Conservation (phyloP, 2,797 vertebrate species). For the Neosilurus mollespiculum region DNA sequence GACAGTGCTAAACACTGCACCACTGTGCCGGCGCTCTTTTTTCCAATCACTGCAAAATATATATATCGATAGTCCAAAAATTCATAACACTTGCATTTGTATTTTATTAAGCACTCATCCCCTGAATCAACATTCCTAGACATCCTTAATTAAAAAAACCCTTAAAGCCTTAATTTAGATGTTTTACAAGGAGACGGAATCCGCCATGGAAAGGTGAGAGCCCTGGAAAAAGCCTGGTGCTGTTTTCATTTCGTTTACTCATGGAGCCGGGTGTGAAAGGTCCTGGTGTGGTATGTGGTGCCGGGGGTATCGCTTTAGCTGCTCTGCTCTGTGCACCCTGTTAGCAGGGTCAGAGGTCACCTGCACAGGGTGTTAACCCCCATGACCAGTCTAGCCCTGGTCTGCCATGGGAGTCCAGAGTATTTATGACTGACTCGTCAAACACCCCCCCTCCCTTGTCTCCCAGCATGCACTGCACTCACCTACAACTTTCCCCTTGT, state of each 20-base stretch:
- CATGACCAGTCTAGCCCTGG: constrained; percentile 79
- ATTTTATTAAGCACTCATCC: background rate
- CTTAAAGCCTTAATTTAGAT: background rate
- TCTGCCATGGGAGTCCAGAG: constrained; percentile 75
- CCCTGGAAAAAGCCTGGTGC: constrained; percentile 53
- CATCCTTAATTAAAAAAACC: background rate
- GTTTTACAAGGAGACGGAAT: constrained; percentile 31
- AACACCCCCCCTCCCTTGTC: constrained; percentile 11
- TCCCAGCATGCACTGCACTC: constrained; percentile 45
- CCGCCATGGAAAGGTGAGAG: constrained; percentile 53
- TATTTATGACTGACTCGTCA: constrained; percentile 73
- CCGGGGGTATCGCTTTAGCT: constrained; percentile 77
- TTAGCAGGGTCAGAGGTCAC: constrained; percentile 81
- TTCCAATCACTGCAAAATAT: background rate
- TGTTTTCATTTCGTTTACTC: constrained; percentile 65
- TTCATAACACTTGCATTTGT: background rate
- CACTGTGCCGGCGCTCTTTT: too few relatives aligned
- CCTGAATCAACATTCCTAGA: background rate
- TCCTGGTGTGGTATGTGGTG: constrained; percentile 77
- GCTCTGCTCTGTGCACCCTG: constrained; percentile 76
- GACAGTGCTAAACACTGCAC: too few relatives aligned
- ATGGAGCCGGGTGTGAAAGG: constrained; percentile 76
- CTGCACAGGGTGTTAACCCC: constrained; percentile 78
- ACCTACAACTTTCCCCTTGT: constrained; percentile 61
- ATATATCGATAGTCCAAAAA: background rate